phyloP scores from a whole-genome alignment of 2,113 vertebrate species.

The Bos indicus region DNA sequence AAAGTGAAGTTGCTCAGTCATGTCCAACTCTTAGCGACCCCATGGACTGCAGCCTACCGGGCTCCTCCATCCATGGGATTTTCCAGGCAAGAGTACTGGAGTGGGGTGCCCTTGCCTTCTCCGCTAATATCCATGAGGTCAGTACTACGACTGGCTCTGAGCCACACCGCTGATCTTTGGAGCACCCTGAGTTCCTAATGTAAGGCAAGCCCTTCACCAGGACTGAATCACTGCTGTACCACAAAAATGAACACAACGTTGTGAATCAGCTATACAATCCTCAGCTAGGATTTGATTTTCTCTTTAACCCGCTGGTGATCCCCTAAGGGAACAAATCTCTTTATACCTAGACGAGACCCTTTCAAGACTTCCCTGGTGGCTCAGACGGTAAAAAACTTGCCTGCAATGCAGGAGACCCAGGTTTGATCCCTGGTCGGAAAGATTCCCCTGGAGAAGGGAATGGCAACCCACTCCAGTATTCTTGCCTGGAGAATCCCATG shows the following conservation, averaged over 20 bases:
- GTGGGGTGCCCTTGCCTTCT: no score
- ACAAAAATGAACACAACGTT: neutral
- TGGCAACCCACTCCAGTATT: neutral
- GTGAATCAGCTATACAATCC: neutral
- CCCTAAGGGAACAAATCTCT: neutral
- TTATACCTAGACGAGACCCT: neutral
- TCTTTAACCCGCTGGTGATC: neutral
- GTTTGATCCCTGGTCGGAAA: neutral
- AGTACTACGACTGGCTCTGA: no score
- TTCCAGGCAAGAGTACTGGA: no score
- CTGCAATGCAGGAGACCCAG: neutral
- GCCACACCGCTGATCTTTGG: no score
- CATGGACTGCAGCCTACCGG: no score
- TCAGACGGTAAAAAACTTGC: accelerated
- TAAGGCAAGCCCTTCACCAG: no score
- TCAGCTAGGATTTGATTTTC: neutral
- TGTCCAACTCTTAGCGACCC: accelerated
- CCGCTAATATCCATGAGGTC: no score
- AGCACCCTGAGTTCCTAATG: no score
- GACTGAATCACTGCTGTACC: neutral
- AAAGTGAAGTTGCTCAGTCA: no score
- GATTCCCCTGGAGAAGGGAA: neutral
- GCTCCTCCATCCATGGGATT: no score
- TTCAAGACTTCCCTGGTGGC: neutral
- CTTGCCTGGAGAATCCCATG: neutral